phyloP scores from a whole-genome alignment of 2,888 invertebrate genomes.

The Carpatolechia fugitivella region DNA sequence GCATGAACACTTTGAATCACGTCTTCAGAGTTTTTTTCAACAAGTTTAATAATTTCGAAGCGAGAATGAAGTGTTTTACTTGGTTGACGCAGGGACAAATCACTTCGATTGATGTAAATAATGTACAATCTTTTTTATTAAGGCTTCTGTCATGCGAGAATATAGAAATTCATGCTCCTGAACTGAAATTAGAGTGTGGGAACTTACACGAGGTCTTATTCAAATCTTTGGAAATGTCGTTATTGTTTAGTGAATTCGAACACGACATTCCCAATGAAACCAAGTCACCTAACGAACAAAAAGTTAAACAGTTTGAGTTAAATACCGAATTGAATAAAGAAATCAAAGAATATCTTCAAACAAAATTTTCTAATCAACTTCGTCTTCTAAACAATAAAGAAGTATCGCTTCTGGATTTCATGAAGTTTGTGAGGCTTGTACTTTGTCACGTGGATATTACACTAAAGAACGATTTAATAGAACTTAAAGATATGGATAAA shows the following conservation, averaged over 20 bases:
- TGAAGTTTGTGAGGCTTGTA: constrained; percentile 38
- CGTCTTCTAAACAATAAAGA: constrained; percentile 29
- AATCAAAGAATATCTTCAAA: constrained; percentile 37
- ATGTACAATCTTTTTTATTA: constrained; percentile 43
- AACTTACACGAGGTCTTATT: constrained; percentile 48
- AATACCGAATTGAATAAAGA: constrained; percentile 35
- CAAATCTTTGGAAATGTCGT: constrained; percentile 48
- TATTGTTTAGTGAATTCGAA: constrained; percentile 63
- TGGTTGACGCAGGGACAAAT: constrained; percentile 53
- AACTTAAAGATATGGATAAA: constrained; percentile 32
- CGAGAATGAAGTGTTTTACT: constrained; percentile 44
- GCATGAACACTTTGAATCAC: constrained; percentile 49
- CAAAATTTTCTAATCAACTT: constrained; percentile 26
- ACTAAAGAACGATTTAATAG: constrained; percentile 39
- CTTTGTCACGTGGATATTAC: constrained; percentile 46
- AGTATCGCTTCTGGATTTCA: constrained; percentile 28
- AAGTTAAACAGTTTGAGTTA: constrained; percentile 33
- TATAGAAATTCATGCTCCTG: constrained; percentile 22
- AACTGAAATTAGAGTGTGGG: constrained; percentile 22
- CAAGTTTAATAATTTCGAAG: constrained; percentile 48
- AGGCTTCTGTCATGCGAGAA: constrained; percentile 57
- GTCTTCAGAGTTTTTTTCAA: constrained; percentile 55
- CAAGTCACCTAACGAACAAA: constrained; percentile 13
- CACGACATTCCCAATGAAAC: constrained; percentile 28
- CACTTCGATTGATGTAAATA: constrained; percentile 29